Conservation (phyloP, 2,888 invertebrate genomes). For the Caenorhabditis afra region DNA sequence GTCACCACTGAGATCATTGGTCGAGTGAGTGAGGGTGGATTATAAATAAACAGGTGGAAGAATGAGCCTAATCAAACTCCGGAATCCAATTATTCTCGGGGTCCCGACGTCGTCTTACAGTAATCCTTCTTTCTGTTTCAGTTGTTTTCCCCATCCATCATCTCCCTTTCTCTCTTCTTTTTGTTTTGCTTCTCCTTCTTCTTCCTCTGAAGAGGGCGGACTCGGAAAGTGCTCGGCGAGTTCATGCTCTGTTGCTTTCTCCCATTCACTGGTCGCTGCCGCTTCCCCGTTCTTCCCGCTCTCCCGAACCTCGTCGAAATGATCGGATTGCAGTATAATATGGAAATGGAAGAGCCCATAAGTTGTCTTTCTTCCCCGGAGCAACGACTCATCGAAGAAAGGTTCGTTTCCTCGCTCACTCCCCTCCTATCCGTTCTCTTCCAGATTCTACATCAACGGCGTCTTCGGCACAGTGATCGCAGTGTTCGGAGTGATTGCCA, state of each 20-base stretch:
- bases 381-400: constrained; percentile 49
- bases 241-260: constrained; percentile 54
- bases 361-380: constrained; percentile 55
- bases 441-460: constrained; percentile 73
- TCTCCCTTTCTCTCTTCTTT: too few species aligned
- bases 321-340: constrained; percentile 27
- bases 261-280: background rate
- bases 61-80: constrained; percentile 8
- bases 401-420: constrained; percentile 11
- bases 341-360: constrained; percentile 53
- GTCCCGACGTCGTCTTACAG: constrained; percentile 13
- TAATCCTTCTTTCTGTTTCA: constrained; percentile 17
- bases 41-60: constrained; percentile 36
- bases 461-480: constrained; percentile 74
- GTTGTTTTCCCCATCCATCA: constrained; percentile 43
- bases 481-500: constrained; percentile 76
- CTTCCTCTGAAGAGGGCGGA: constrained; percentile 31
- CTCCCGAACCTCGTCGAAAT: constrained; percentile 1
- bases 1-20: constrained; percentile 16
- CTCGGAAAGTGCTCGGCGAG: constrained; percentile 40
- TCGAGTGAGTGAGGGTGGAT: constrained; percentile 33
- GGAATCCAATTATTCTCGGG: constrained; percentile 17
- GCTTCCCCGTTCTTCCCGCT: constrained; percentile 2
- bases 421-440: background rate
- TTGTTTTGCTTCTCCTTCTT: too few species aligned